Evolutionary conservation across 2,113 vertebrate genomes (phyloP), one percentile per base, ranked within the genome.

Genomic region (Argyrosomus japonicus): DNA sequence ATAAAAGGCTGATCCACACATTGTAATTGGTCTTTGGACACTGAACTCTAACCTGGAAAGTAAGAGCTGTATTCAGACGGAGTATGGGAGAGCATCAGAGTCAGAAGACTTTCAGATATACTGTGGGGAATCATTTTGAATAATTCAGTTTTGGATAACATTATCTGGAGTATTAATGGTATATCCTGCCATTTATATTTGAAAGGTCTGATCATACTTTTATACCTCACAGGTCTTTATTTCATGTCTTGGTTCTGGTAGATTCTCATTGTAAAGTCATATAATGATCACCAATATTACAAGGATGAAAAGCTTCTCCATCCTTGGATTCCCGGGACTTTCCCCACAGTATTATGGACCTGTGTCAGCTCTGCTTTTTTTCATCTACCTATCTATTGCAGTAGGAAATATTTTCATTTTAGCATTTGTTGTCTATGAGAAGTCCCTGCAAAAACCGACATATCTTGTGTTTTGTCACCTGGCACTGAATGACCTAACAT

Each of bases 401-500:
- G 13, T 83, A 0, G 94, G 92, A 19, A 95, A 95, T 21, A 45
- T 86, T 58, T 94, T 94, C 11, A 94, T 94, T 72, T 68, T 93
- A 53, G 21, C 51, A 1, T 90, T 95, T 73, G 85, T 95, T 2
- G 2, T 58, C 1, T 67, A 13, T 51, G 92, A 94, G 53, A 92
- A 77, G 79, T 82, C 68, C 1, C 81, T 95, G 40, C 93, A 95
- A 43, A 95, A 94, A 72, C 92, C 94, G 1, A 93, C 87, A 3
- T 95, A 95, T 47, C 77, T 94, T 45, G 86, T 95, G 11, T 94
- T 95, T 65, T 95, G 91, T 83, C 94, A 95, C 77, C 87, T 95
- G 54, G 94, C 95, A 10, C 7, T 94, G 23, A 91, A 85, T 13
- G 95, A 95, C 60, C 72, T 95, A 15, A 77, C 86, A 6, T 94